Percentiles rank a stretch among this genome's conserved stretches.
Evolutionary conservation across 1,140 invertebrate species (phyloP).

Genomic region (Pseudomyrmex concolor): DNA sequence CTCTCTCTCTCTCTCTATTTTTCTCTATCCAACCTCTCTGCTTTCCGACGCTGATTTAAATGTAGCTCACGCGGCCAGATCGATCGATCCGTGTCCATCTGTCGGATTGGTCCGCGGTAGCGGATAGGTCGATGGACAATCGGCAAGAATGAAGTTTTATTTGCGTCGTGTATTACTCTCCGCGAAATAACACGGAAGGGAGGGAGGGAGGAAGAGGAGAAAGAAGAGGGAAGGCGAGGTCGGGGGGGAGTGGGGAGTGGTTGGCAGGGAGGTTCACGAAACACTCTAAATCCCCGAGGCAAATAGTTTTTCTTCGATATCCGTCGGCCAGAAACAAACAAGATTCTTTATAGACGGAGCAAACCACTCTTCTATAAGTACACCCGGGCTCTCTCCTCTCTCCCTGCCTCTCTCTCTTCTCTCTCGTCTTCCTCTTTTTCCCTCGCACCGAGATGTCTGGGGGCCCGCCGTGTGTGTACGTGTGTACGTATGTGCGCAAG

Average conservation of each 20-base stretch:
- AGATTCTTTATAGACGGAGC: conserved; percentile 83
- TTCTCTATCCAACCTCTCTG: too few species aligned
- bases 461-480: background rate
- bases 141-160: conserved; percentile 76
- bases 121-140: conserved; percentile 67
- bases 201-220: background rate
- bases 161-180: conserved; percentile 72
- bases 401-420: conserved; percentile 46
- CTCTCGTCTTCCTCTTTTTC: conserved; percentile 20
- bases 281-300: conserved; percentile 79
- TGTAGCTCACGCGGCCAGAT: conserved; percentile 61
- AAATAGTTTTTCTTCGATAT: conserved; percentile 83
- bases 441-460: conserved; percentile 39
- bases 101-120: conserved; percentile 64
- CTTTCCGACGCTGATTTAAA: conserved; percentile 58
- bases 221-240: background rate
- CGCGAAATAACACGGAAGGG: conserved; percentile 53
- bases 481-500: conserved; percentile 51
- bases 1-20: too few species aligned
- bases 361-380: conserved; percentile 82
- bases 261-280: conserved; percentile 49
- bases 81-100: conserved; percentile 71
- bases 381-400: conserved; percentile 70
- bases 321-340: conserved; percentile 83
- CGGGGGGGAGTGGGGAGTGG: background rate